These are phyloP conservation scores for Leptinotarsa rubiginosa DNA, from an alignment of 2,888 invertebrate genomes.

Conservation along the genomic window DNA sequence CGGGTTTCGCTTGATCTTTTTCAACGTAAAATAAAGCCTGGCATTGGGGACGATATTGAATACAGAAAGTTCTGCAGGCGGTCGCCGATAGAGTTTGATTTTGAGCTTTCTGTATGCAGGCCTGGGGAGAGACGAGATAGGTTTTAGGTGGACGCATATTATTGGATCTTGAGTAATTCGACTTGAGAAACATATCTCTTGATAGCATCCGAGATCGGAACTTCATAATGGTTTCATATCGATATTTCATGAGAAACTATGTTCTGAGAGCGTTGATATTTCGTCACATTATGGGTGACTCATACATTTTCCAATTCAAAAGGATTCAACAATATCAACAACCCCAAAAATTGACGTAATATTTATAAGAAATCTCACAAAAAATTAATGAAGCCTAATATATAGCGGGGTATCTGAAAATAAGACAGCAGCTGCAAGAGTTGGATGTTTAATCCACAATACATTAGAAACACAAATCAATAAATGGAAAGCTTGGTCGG, in stretches of 20 bases:
- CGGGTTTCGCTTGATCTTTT: constrained; percentile 54
- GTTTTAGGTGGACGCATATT: constrained; percentile 19
- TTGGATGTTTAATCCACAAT: no score
- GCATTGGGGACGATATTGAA: constrained; percentile 43
- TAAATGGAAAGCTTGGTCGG: no score
- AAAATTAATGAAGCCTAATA: no score
- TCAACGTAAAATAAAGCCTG: constrained; percentile 48
- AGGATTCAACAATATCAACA: no score
- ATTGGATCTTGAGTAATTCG: constrained; percentile 6
- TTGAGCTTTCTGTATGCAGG: constrained; percentile 43
- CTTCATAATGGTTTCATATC: not conserved
- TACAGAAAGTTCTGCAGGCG: constrained; percentile 37
- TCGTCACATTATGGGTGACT: no score
- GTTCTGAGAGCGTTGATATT: not conserved
- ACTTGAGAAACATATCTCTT: constrained; percentile 2
- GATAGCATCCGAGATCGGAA: not conserved
- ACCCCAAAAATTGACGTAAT: no score
- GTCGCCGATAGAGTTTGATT: constrained; percentile 31
- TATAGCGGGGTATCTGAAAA: no score
- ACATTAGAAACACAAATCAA: no score
- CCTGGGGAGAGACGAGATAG: constrained; percentile 32
- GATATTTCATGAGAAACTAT: not conserved
- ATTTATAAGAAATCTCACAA: no score
- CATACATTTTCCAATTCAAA: no score
- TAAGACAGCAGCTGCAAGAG: no score